A percentile compares a stretch with the other conserved stretches of the same genome.
These are phyloP conservation scores for Tokudaia tokunoshimensis DNA, from an alignment of 2,797 vertebrate species.

Conservation along the genomic window DNA sequence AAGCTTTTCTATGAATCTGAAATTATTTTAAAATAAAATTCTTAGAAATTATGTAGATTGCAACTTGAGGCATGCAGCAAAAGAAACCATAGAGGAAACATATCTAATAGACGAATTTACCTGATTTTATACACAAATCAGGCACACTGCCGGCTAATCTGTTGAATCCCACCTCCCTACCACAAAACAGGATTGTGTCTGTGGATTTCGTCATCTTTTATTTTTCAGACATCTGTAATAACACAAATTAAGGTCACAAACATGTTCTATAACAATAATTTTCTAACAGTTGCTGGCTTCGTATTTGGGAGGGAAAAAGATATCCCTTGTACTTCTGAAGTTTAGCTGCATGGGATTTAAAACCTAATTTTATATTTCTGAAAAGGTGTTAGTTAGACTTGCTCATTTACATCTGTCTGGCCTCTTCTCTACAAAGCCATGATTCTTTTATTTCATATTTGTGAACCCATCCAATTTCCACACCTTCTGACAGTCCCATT, in stretches of 20 bases:
- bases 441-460: conserved; percentile 46
- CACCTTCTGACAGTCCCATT: conserved; percentile 28
- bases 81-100: background rate
- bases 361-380: conserved; percentile 23
- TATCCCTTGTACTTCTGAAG: background rate
- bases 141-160: background rate
- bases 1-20: conserved; percentile 13
- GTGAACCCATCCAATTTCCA: conserved; percentile 32
- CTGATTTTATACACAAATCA: conserved; percentile 10
- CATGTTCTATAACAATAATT: background rate
- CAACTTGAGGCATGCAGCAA: background rate
- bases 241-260: background rate
- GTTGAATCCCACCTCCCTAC: background rate
- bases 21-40: conserved; percentile 34
- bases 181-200: background rate
- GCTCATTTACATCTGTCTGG: conserved; percentile 45
- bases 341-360: conserved; percentile 3
- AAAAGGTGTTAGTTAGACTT: conserved; percentile 44
- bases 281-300: background rate
- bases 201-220: background rate
- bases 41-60: background rate
- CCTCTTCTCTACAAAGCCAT: background rate
- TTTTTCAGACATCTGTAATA: conserved; percentile 4
- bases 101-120: conserved; percentile 3
- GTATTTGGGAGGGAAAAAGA: conserved; percentile 17